These are phyloP conservation scores for Latrodectus hesperus DNA, from an alignment of 2,888 invertebrate genomes.

Conservation along the genomic window DNA sequence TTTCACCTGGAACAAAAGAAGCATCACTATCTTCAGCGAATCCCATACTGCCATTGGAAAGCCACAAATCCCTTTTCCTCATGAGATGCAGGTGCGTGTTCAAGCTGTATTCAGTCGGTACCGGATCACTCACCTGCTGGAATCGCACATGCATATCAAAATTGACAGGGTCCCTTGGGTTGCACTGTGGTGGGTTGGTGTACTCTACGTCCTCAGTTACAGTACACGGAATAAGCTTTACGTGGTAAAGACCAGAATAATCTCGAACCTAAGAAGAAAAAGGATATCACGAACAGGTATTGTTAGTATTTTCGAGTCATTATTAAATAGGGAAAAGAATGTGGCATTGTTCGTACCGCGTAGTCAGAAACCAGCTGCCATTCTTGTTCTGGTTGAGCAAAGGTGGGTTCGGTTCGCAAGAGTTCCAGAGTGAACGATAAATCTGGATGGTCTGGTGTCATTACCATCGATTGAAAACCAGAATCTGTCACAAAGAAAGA, in stretches of 20 bases:
- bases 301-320: background rate
- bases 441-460: slow-evolving; percentile 73
- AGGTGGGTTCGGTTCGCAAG: slow-evolving; percentile 73
- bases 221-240: slow-evolving; percentile 74
- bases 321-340: background rate
- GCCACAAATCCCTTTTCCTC: slow-evolving; percentile 73
- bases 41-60: slow-evolving; percentile 72
- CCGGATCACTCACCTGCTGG: slow-evolving; percentile 75
- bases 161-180: slow-evolving; percentile 73
- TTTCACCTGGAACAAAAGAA: slow-evolving; percentile 73
- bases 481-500: slow-evolving; percentile 52
- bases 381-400: slow-evolving; percentile 74
- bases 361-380: slow-evolving; percentile 75
- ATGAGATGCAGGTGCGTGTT: slow-evolving; percentile 74
- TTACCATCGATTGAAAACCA: slow-evolving; percentile 72
- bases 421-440: slow-evolving; percentile 73
- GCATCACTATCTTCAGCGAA: slow-evolving; percentile 72
- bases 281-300: background rate
- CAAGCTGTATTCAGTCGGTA: slow-evolving; percentile 74
- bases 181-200: slow-evolving; percentile 73
- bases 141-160: slow-evolving; percentile 75
- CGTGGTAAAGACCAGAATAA: slow-evolving; percentile 74
- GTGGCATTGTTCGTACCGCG: slow-evolving; percentile 72
- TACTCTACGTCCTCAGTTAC: slow-evolving; percentile 72
- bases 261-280: slow-evolving; percentile 73